Percentiles rank a stretch among this genome's conserved stretches.
These are phyloP conservation scores for Antedon mediterranea DNA, from an alignment of 53 echinoderm and acorn worm species.

Conservation along the genomic window DNA sequence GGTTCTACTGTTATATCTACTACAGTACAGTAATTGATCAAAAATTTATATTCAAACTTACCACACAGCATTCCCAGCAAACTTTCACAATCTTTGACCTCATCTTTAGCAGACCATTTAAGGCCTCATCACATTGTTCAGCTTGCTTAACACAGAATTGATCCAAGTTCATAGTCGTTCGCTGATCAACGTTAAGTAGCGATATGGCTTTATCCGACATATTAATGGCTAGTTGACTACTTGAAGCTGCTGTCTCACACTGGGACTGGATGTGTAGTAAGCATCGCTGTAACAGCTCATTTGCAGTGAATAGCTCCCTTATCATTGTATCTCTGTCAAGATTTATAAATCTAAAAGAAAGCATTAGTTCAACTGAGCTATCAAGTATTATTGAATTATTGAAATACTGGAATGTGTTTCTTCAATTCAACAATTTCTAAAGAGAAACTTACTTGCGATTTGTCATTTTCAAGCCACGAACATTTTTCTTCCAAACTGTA, in stretches of 20 bases:
- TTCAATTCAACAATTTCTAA: background rate
- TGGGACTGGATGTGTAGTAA: conserved; percentile 76
- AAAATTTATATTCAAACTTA: conserved; percentile 17
- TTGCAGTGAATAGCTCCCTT: conserved; percentile 79
- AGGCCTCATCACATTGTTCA: conserved; percentile 69
- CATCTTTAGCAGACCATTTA: conserved; percentile 50
- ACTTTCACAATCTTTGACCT: conserved; percentile 78
- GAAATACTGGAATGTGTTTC: too few species aligned
- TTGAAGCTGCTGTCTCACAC: conserved; percentile 69
- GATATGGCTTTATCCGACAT: conserved; percentile 56
- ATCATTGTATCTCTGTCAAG: conserved; percentile 40
- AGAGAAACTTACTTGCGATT: conserved; percentile 49
- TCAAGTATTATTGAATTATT: too few species aligned
- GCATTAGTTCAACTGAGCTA: too few species aligned
- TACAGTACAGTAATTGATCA: background rate
- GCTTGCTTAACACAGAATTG: conserved; percentile 77
- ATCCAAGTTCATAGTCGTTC: conserved; percentile 39
- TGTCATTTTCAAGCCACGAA: conserved; percentile 73
- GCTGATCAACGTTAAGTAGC: conserved; percentile 48
- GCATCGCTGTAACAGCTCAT: conserved; percentile 91
- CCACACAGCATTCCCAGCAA: conserved; percentile 90
- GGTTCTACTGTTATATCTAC: background rate
- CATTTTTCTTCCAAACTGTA: conserved; percentile 83
- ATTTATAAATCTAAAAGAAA: too few species aligned
- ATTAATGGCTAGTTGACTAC: conserved; percentile 46